Evolutionary conservation across 2,113 vertebrate genomes (phyloP).

Genomic region (Aegotheles bennettii): DNA sequence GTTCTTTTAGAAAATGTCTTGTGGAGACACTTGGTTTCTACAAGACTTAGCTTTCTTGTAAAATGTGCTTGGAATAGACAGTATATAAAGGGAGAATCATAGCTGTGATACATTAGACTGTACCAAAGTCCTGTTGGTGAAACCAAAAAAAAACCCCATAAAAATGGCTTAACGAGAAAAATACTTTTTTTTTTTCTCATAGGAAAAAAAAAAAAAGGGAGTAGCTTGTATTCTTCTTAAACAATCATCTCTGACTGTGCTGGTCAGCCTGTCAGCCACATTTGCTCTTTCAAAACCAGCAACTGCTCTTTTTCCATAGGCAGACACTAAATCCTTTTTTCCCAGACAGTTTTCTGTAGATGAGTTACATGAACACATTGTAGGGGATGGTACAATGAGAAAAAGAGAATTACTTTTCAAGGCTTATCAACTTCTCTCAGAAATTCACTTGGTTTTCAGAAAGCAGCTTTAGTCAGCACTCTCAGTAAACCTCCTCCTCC

Average conservation of each 20-base stretch:
- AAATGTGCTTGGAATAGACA: neutral
- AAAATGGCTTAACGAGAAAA: neutral
- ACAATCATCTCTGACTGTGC: neutral
- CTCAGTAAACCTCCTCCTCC: neutral
- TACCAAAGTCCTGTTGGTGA: neutral
- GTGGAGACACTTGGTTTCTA: neutral
- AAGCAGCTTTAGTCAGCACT: neutral
- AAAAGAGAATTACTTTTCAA: neutral
- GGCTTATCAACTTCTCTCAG: constrained; percentile 22
- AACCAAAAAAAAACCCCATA: neutral
- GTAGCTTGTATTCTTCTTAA: neutral
- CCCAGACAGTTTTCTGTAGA: neutral
- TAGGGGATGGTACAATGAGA: neutral
- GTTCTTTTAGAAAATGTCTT: neutral
- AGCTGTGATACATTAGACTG: neutral
- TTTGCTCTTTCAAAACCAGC: neutral
- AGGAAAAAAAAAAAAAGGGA: neutral
- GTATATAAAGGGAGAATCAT: neutral
- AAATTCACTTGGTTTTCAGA: constrained; percentile 14
- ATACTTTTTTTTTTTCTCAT: neutral
- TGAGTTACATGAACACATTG: neutral
- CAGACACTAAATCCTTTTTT: neutral
- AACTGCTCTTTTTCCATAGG: neutral
- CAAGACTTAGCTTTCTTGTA: neutral
- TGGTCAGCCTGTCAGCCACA: neutral